Evolutionary conservation across 2,888 invertebrate species (phyloP).

Genomic region (Vannuccia rotundouncinata): DNA sequence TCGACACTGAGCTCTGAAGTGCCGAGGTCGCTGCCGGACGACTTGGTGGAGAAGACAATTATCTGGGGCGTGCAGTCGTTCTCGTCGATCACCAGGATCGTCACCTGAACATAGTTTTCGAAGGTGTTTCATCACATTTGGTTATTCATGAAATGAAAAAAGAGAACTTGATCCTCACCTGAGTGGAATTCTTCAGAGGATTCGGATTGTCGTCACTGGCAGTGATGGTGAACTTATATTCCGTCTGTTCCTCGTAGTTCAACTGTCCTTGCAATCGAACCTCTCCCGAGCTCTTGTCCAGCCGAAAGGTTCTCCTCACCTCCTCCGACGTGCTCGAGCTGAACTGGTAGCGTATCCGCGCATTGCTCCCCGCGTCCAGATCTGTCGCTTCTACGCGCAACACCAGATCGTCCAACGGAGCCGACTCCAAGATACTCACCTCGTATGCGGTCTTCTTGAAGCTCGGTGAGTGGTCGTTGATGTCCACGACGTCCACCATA

Average conservation of each 20-base stretch:
- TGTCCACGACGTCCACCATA: not conserved
- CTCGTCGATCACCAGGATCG: not conserved
- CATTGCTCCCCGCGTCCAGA: not conserved
- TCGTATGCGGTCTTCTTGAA: not conserved
- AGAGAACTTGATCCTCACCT: not conserved
- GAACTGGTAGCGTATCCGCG: not conserved
- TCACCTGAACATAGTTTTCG: not conserved
- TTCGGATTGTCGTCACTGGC: slow-evolving; percentile 9
- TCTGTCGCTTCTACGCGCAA: slow-evolving; percentile 1
- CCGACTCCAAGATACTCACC: not conserved
- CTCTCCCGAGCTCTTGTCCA: not conserved
- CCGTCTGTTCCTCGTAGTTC: not conserved
- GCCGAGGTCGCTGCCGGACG: not conserved
- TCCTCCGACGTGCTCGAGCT: not conserved
- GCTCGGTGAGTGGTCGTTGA: not conserved
- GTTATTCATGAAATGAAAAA: not conserved
- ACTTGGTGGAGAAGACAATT: not conserved
- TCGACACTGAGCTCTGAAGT: not conserved
- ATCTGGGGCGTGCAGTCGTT: slow-evolving; percentile 22
- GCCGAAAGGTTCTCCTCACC: not conserved
- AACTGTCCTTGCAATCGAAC: not conserved
- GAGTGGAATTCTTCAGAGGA: not conserved
- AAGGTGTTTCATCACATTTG: not conserved
- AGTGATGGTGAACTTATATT: slow-evolving; percentile 6
- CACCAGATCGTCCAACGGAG: not conserved